Evolutionary conservation across 2,113 vertebrate species (phyloP), one percentile per base, ranked within the genome.

Genomic region (Scalopus aquaticus): DNA sequence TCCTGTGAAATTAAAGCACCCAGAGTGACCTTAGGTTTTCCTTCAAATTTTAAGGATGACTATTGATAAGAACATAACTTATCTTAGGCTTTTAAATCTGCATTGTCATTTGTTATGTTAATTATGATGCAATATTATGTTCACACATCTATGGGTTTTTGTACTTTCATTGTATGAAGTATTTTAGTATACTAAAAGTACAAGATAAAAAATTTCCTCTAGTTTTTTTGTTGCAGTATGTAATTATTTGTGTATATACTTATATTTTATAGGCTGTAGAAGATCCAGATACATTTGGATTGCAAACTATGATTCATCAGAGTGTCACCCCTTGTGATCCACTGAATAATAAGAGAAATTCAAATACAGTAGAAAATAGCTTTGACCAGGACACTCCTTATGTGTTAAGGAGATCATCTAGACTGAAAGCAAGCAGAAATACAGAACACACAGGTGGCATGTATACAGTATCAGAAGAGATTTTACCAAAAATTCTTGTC

Each of bases 251-350:
- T 96, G 12, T 46, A 22, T 94, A 3, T 95, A 70, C 54, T 97
- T 96, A 4, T 9, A 69, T 97, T 73, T 87, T 96, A 88, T 91
- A 98, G 98, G 72, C 44, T 91, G 16, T 87, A 39, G 20, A 15
- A 96, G 76, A 69, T 58, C 74, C 94, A 74, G 86, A 94, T 88
- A 22, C 39, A 83, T 78, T 96, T 73, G 86, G 65, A 60, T 88
- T 94, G 56, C 60, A 90, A 22, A 88, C 72, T 94, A 91, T 85
- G 37, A 7, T 51, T 97, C 83, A n/a, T 85, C 78, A 91, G 65
- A 87, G 15, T 96, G 72, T 72, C 2, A 69, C 12, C 2, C 95
- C 9, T 70, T 56, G 5, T 97, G 89, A 96, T 78, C 91, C 60
- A 69, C 60, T 94, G 94, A 80, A 51, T 86, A 79, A 4, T 64